Base-by-base conservation (phyloP, 2,113 vertebrate species). In the Prinia subflava region DNA sequence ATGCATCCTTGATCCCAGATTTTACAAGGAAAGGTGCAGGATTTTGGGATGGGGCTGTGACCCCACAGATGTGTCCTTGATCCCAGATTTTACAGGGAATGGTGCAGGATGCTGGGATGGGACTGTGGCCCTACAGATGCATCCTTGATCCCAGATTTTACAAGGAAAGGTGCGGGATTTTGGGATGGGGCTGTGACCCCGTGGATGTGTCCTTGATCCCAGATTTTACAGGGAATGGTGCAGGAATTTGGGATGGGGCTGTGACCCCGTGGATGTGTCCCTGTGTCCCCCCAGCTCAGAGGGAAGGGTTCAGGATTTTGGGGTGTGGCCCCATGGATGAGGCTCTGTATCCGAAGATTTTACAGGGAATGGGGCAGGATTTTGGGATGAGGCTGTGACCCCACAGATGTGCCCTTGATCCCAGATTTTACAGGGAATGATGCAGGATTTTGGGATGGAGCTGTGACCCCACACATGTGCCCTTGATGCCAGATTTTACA, bases 401-500 rank as follows among this genome's bases (percentile, higher is more conserved):
- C 44, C 31, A 19, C 4, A 3, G 65, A 27, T 35, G 11, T 55
- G 25, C 63, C 21, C 17, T 62, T 0, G 2, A 44, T 8, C 63
- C 16, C 64, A 25, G 8, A 35, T n/a, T 27, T 67, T 7, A 35
- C 4, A 35, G 33, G 33, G 12, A 35, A 47, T 2, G 2, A 5
- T 35, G 2, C 15, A 24, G 42, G 44, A 49, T 47, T 3, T 5
- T 11, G 25, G 12, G 35, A 50, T 19, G 27, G 19, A 44, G 33
- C 41, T 23, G 42, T 31, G 73, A 0, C 2, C 10, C 50, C 2
- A 7, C 20, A 3, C 33, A 57, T 65, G n/a, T 57, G 13, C 1
- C 24, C 10, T 25, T 2, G 0, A 31, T 39, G 11, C 41, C 64
- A 23, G 19, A 46, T 7, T 11, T 49, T 9, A 6, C 0, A 9